Evolutionary conservation across 1,140 invertebrate species (phyloP).

Genomic region (Latrodectus geometricus): DNA sequence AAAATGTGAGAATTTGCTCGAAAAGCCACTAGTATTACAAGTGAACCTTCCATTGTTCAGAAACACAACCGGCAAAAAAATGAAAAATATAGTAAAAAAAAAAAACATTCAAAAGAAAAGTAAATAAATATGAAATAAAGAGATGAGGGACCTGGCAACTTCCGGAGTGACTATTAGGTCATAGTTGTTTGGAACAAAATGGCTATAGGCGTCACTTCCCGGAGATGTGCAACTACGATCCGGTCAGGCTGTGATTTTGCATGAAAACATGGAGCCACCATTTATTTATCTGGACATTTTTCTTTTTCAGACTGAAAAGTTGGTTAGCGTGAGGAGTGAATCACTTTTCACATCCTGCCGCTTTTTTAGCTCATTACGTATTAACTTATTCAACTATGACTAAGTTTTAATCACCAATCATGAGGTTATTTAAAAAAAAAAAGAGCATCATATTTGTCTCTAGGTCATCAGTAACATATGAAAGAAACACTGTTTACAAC

Average conservation of each 20-base stretch:
- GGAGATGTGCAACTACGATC: constrained; percentile 54
- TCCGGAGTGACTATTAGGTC: constrained; percentile 59
- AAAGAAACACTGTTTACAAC: too few species aligned
- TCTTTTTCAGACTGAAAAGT: neutral
- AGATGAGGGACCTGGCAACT: constrained; percentile 54
- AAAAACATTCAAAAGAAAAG: neutral
- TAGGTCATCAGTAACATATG: neutral
- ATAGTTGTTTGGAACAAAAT: constrained; percentile 54
- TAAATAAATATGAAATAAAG: constrained; percentile 38
- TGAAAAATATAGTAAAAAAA: constrained; percentile 28
- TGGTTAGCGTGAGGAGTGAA: neutral
- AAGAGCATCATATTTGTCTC: neutral
- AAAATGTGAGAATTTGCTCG: neutral
- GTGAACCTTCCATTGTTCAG: constrained; percentile 11
- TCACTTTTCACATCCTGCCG: constrained; percentile 4
- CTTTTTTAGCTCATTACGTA: neutral
- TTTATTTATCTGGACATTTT: constrained; percentile 8
- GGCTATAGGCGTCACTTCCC: constrained; percentile 36
- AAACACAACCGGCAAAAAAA: constrained; percentile 12
- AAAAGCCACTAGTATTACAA: neutral
- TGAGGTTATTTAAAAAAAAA: neutral
- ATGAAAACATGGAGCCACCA: neutral
- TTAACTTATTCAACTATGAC: neutral
- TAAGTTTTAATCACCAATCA: neutral
- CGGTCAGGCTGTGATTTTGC: constrained; percentile 11